Conservation (phyloP, 2,888 invertebrate species). For the Anoncus sp. region DNA sequence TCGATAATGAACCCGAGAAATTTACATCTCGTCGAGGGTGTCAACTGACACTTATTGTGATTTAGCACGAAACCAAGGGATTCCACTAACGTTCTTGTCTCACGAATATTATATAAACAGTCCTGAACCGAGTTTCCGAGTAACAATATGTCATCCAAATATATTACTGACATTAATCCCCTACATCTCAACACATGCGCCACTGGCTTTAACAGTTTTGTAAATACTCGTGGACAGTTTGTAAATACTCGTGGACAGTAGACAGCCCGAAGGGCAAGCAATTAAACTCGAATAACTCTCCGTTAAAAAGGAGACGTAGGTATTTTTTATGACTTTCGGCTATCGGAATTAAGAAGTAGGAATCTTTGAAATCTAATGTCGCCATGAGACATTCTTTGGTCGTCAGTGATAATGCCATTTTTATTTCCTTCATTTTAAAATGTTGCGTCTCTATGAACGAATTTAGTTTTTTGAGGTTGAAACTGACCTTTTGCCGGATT, state of each 20-base stretch:
- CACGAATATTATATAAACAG: neutral
- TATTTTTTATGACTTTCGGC: neutral
- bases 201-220: neutral
- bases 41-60: no score
- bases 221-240: neutral
- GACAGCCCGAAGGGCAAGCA: neutral
- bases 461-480: no score
- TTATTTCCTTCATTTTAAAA: no score
- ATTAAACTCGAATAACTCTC: neutral
- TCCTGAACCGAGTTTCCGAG: neutral
- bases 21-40: no score
- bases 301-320: neutral
- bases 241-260: neutral
- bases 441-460: no score
- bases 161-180: neutral
- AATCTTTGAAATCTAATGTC: neutral
- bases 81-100: neutral
- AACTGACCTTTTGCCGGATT: no score
- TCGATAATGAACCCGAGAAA: neutral
- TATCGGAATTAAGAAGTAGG: conserved; percentile 8
- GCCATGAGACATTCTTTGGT: neutral
- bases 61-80: neutral
- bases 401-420: no score
- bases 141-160: neutral
- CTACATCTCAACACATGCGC: neutral